phyloP scores from a whole-genome alignment of 2,888 invertebrate genomes.

The Scaptomyza reducta region DNA sequence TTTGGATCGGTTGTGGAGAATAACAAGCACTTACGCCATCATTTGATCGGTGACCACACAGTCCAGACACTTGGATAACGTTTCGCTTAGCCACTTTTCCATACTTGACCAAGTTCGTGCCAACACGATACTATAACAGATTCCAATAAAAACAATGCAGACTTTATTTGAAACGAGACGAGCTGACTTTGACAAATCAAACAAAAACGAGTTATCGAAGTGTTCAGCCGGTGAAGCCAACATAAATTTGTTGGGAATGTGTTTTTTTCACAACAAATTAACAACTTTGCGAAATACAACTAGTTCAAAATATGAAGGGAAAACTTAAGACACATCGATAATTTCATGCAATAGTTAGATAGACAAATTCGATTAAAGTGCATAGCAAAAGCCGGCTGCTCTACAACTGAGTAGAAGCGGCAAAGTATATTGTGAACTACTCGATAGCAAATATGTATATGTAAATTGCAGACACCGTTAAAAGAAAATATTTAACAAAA shows the following conservation, averaged over 20 bases:
- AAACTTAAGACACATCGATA: not conserved
- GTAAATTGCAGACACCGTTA: not conserved
- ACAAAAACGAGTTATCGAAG: not conserved
- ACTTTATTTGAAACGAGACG: not conserved
- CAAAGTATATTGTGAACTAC: not conserved
- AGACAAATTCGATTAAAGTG: not conserved
- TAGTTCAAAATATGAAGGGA: conserved; percentile 17
- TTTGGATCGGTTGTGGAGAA: not conserved
- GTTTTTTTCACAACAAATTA: not conserved
- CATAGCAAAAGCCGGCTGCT: not conserved
- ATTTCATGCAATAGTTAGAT: not conserved
- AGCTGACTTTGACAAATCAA: not conserved
- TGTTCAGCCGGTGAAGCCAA: not conserved
- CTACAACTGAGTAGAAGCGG: not conserved
- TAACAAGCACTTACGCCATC: conserved; percentile 85
- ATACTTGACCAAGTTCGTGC: conserved; percentile 81
- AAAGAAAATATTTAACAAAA: not conserved
- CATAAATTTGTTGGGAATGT: not conserved
- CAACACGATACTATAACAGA: too few relatives aligned
- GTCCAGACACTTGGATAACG: conserved; percentile 87
- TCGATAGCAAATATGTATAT: not conserved
- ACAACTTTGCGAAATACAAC: conserved; percentile 17
- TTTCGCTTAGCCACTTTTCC: conserved; percentile 88
- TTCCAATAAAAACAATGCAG: too few relatives aligned
- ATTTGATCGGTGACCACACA: conserved; percentile 90